These are phyloP conservation scores for Corella eumyota DNA, from an alignment of 23 tunicate species.

Conservation along the genomic window DNA sequence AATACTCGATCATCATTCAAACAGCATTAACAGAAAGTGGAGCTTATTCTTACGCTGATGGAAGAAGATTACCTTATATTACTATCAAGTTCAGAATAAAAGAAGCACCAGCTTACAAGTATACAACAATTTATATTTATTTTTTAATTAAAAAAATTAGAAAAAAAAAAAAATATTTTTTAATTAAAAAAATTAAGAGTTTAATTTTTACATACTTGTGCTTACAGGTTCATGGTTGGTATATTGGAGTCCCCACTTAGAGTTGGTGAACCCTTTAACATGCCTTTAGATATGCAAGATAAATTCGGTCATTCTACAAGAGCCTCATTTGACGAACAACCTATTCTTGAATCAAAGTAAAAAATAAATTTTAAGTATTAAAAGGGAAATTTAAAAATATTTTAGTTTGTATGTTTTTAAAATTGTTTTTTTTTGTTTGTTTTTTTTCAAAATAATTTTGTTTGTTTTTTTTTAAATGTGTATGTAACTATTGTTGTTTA, in stretches of 20 bases:
- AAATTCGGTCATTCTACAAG: slow-evolving; percentile 53
- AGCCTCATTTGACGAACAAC: slow-evolving; percentile 25
- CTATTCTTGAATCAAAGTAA: slow-evolving; percentile 55
- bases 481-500: neutral
- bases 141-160: no score
- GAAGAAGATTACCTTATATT: slow-evolving; percentile 37
- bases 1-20: slow-evolving; percentile 25
- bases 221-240: slow-evolving; percentile 57
- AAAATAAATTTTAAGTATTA: neutral
- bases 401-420: neutral
- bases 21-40: slow-evolving; percentile 61
- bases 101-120: slow-evolving; percentile 79
- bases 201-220: neutral
- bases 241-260: slow-evolving; percentile 73
- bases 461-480: neutral
- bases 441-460: neutral
- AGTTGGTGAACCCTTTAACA: slow-evolving; percentile 60
- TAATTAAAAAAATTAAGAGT: neutral
- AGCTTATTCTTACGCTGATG: slow-evolving; percentile 47
- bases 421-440: neutral
- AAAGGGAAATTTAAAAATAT: neutral
- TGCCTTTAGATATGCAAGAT: slow-evolving; percentile 78
- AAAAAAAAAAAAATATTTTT: neutral
- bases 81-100: slow-evolving; percentile 38
- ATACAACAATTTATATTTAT: neutral